These are phyloP conservation scores for Crocuta crocuta DNA, from an alignment of 2,113 vertebrate genomes.

Conservation along the genomic window DNA sequence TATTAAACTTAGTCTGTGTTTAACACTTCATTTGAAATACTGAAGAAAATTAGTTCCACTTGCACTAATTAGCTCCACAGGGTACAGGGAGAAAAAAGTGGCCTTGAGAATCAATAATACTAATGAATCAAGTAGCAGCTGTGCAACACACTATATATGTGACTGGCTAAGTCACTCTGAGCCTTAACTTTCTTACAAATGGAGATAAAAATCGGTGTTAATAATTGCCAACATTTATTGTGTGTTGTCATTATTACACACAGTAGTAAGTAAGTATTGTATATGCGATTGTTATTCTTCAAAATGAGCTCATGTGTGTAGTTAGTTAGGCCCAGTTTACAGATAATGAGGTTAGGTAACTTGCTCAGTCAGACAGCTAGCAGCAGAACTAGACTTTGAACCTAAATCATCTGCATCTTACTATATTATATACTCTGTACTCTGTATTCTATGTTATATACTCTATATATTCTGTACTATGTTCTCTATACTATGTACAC, in stretches of 20 bases:
- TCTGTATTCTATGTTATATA: background rate
- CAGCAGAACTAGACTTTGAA: background rate
- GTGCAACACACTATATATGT: background rate
- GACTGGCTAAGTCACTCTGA: background rate
- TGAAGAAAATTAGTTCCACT: background rate
- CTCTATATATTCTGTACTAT: background rate
- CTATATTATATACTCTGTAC: background rate
- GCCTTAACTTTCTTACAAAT: background rate
- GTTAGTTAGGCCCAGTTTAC: background rate
- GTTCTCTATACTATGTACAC: background rate
- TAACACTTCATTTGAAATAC: conserved; percentile 8
- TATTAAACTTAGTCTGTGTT: background rate
- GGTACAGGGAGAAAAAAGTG: background rate
- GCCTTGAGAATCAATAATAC: background rate
- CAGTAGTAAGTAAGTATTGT: background rate
- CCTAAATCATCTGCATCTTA: background rate
- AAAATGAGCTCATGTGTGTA: background rate
- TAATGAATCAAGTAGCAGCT: background rate
- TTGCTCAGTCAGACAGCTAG: background rate
- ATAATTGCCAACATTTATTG: background rate
- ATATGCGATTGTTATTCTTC: background rate
- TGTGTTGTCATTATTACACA: background rate
- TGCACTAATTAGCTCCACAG: background rate
- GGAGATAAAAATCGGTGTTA: background rate
- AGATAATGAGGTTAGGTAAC: background rate